Evolutionary conservation across 2,888 invertebrate genomes (phyloP).

Genomic region (Gisinianus flammeolus): DNA sequence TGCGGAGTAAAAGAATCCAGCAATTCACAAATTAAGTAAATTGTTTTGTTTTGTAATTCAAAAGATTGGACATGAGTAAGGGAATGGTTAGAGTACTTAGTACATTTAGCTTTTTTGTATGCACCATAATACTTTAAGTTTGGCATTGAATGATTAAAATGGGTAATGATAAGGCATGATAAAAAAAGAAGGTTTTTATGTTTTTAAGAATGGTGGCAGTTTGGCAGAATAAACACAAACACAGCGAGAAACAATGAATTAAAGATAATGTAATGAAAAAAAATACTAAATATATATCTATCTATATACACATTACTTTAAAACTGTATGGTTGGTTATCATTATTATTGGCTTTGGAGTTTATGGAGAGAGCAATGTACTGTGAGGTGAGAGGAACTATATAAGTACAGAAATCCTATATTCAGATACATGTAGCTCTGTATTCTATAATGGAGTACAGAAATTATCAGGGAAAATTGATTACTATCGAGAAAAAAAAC

Average conservation of each 20-base stretch:
- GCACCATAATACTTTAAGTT: no score
- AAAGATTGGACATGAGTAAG: not conserved
- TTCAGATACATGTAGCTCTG: no score
- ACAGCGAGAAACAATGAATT: not conserved
- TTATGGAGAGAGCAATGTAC: not conserved
- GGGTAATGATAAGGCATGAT: no score
- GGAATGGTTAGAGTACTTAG: no score
- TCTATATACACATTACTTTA: no score
- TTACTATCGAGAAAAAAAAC: not conserved
- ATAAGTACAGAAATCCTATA: no score
- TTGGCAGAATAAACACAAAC: not conserved
- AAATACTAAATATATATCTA: not conserved
- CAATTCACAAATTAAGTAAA: not conserved
- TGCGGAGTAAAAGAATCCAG: not conserved
- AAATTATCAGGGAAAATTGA: constrained; percentile 9
- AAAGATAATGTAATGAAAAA: not conserved
- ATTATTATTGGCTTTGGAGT: not conserved
- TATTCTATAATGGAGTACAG: no score
- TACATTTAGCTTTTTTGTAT: no score
- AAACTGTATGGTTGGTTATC: not conserved
- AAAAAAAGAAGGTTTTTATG: not conserved
- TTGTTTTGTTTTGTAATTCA: not conserved
- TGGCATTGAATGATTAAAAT: no score
- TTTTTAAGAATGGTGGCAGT: not conserved
- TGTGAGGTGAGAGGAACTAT: not conserved